These are phyloP conservation scores for Acleris cristana DNA, from an alignment of 2,888 invertebrate species.

Conservation along the genomic window DNA sequence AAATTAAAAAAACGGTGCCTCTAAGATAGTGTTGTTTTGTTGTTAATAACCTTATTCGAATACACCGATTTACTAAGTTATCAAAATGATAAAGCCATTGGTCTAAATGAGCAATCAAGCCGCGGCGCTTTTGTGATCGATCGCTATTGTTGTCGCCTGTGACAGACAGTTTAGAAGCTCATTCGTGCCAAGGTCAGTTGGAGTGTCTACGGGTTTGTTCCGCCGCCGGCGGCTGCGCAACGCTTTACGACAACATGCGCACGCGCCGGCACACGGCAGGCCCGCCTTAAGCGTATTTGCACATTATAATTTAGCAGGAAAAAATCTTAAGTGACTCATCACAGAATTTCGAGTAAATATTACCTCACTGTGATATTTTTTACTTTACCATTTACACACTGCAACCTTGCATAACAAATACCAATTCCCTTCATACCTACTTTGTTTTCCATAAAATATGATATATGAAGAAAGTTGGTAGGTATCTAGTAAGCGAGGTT, in stretches of 20 bases:
- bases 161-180: constrained; percentile 26
- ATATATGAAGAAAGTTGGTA: too few relatives aligned
- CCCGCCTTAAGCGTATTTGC: constrained; percentile 15
- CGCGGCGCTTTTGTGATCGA: constrained; percentile 11
- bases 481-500: too few relatives aligned
- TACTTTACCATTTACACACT: too few relatives aligned
- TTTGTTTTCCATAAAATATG: too few relatives aligned
- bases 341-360: not conserved
- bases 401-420: too few relatives aligned
- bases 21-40: constrained; percentile 2
- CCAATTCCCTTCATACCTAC: too few relatives aligned
- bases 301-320: constrained; percentile 30
- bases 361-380: too few relatives aligned
- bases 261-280: constrained; percentile 6
- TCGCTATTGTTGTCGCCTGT: constrained; percentile 22
- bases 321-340: constrained; percentile 10
- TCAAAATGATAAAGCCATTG: not conserved
- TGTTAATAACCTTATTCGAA: not conserved
- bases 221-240: constrained; percentile 18
- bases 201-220: constrained; percentile 16
- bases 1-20: too few relatives aligned
- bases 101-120: constrained; percentile 13
- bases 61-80: too few relatives aligned
- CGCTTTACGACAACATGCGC: constrained; percentile 10
- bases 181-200: constrained; percentile 35